These are phyloP conservation scores for Xanthorhoe spadicearia DNA, from an alignment of 2,888 invertebrate genomes.

Conservation along the genomic window DNA sequence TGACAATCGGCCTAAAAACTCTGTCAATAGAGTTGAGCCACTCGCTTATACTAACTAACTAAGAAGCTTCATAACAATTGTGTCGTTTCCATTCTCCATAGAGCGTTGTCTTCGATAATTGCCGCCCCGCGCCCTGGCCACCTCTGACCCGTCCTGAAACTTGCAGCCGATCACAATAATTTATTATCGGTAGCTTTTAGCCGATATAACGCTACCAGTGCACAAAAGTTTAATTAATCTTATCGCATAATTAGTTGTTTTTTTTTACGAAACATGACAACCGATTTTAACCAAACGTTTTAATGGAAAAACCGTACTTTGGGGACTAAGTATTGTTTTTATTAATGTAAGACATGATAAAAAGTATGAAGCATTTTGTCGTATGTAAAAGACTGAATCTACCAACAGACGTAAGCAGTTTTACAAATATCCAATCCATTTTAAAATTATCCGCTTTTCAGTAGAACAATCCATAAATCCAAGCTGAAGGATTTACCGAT, in stretches of 20 bases:
- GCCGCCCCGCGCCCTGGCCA: slow-evolving; percentile 73
- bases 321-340: too few species aligned
- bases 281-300: too few species aligned
- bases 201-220: slow-evolving; percentile 43
- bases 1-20: too few species aligned
- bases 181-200: slow-evolving; percentile 63
- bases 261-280: too few species aligned
- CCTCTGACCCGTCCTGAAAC: slow-evolving; percentile 83
- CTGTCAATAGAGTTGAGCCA: too few species aligned
- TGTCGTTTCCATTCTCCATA: slow-evolving; percentile 44
- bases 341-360: too few species aligned
- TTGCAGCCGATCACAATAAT: slow-evolving; percentile 83
- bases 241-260: slow-evolving; percentile 5
- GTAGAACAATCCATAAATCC: not conserved
- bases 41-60: too few species aligned
- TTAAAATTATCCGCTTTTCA: not conserved
- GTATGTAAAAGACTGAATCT: too few species aligned
- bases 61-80: not conserved
- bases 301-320: too few species aligned
- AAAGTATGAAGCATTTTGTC: too few species aligned
- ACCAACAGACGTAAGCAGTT: not conserved
- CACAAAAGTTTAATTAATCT: slow-evolving; percentile 41
- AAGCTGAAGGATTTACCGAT: not conserved
- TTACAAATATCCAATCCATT: not conserved
- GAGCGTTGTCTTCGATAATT: slow-evolving; percentile 71